A percentile compares a stretch with the other conserved stretches of the same genome.
Evolutionary conservation across 1,140 invertebrate genomes (phyloP).

Genomic region (Zaprionus davidi): DNA sequence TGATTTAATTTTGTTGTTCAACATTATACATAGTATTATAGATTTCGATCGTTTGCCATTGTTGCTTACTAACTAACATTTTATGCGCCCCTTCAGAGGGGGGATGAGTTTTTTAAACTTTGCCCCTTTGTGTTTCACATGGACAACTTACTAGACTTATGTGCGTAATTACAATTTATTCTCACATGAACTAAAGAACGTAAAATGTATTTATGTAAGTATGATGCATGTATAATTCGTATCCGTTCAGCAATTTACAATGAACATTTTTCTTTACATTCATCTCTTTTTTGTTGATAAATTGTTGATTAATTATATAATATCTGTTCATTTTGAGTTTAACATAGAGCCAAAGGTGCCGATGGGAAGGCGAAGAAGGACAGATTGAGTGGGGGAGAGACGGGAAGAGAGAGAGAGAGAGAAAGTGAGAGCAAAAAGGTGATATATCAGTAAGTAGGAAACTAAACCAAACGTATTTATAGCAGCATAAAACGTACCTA

Average conservation of each 20-base stretch:
- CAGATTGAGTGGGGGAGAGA: background rate
- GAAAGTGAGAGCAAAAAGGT: constrained; percentile 3
- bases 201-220: constrained; percentile 25
- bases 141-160: constrained; percentile 58
- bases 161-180: constrained; percentile 66
- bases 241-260: constrained; percentile 70
- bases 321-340: constrained; percentile 67
- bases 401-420: background rate
- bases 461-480: constrained; percentile 47
- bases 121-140: constrained; percentile 67
- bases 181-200: constrained; percentile 61
- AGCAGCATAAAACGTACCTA: constrained; percentile 65
- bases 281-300: constrained; percentile 48
- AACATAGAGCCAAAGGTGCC: constrained; percentile 58
- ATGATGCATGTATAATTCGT: constrained; percentile 23
- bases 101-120: constrained; percentile 46
- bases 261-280: constrained; percentile 62
- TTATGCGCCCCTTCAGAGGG: constrained; percentile 51
- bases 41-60: constrained; percentile 61
- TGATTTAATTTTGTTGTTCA: constrained; percentile 56
- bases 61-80: constrained; percentile 67
- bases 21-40: constrained; percentile 57
- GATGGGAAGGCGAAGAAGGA: constrained; percentile 18
- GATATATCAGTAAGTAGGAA: constrained; percentile 19
- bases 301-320: constrained; percentile 66